Base-by-base conservation (phyloP, 2,797 vertebrate genomes). In the Lateolabrax maculatus region DNA sequence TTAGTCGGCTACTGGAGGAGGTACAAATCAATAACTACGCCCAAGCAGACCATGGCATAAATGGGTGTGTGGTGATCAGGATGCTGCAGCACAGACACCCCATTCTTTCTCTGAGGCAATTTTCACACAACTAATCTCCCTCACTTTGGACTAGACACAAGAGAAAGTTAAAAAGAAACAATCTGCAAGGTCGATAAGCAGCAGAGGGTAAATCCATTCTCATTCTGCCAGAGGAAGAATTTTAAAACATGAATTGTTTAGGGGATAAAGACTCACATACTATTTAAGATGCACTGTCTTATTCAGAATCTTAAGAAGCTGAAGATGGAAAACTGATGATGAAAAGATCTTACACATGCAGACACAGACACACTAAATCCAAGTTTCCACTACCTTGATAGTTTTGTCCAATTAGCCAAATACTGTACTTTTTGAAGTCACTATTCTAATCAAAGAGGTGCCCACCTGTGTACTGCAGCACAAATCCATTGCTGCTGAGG, bases 391-490 rank as follows among this genome's bases (percentile, higher is more conserved):
- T 31, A 21, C 4, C 18, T 56, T 55, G 6, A 70, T 27, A 51
- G 18, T 58, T 84, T 67, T 79, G 21, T 61, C 44, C 15, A 72
- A 80, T 57, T 76, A 49, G 16, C 34, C 15, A 41, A 51, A 53
- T 23, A 43, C 0, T 37, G 16, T 12, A 4, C 15, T 39, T 25
- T 67, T 46, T 2, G 2, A 44, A 37, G 12, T 34, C 11, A 51
- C 21, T 66, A 5, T 21, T 41, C 4, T 13, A 15, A 71, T 1
- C 12, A 75, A 62, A 63, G 25, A 46, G 41, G 8, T 39, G 44
- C 83, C 25, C 88, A 99, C 98, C 98, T 87, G 97, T 97, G 93
- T 99, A 99, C 85, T 99, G 97, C 37, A 99, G 96, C 75, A 98
- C 95, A 13, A 99, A 99, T 75, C 98, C 98, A 0, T 95, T 95